A percentile compares a stretch with the other conserved stretches of the same genome.
phyloP scores from a whole-genome alignment of 2,888 invertebrate genomes.

The Tipula unca region DNA sequence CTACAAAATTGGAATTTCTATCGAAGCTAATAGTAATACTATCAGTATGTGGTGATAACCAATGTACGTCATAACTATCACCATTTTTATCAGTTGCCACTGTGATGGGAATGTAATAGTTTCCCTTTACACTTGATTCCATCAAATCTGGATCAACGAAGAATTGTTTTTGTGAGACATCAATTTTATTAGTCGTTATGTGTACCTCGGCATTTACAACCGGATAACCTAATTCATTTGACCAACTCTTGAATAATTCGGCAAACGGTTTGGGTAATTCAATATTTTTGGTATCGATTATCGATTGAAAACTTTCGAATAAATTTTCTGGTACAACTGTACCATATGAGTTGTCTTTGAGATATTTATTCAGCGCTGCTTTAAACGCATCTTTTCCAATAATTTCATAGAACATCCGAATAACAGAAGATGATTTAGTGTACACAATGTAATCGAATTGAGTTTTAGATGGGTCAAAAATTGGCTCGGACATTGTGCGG shows the following conservation, averaged over 20 bases:
- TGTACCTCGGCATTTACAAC: conserved; percentile 47
- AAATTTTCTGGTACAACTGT: conserved; percentile 39
- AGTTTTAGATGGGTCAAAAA: not conserved
- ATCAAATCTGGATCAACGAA: not conserved
- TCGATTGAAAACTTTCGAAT: conserved; percentile 36
- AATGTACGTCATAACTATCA: not conserved
- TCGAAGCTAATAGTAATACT: not conserved
- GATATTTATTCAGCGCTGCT: conserved; percentile 45
- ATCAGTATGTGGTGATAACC: not conserved
- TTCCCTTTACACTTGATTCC: not conserved
- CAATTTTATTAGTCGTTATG: not conserved
- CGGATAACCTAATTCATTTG: conserved; percentile 66
- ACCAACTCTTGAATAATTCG: conserved; percentile 63
- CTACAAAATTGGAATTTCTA: not conserved
- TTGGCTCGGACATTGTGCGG: not conserved
- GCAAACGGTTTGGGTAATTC: conserved; percentile 44
- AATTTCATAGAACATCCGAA: conserved; percentile 50
- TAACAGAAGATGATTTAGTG: conserved; percentile 43
- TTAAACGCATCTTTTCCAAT: conserved; percentile 48
- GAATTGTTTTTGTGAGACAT: not conserved
- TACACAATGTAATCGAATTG: conserved; percentile 21
- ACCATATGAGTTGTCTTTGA: conserved; percentile 35
- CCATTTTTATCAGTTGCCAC: not conserved
- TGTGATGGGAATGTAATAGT: not conserved
- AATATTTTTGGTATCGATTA: conserved; percentile 30